phyloP scores from a whole-genome alignment of 2,797 vertebrate genomes.

The Ammospiza maritima region DNA sequence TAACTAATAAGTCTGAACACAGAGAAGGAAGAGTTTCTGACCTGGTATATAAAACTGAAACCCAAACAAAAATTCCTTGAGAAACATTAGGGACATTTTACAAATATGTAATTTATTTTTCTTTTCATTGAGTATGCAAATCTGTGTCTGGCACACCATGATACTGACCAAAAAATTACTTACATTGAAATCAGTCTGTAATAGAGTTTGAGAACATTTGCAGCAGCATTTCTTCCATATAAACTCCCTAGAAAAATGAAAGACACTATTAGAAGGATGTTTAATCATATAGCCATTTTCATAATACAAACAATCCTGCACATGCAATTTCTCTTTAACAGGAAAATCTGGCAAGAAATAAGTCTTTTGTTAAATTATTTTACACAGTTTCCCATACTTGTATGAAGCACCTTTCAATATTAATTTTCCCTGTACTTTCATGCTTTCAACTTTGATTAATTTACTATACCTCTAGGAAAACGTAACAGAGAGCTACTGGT shows the following conservation, averaged over 20 bases:
- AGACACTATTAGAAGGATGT: not conserved
- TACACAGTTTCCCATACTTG: not conserved
- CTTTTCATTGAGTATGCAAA: not conserved
- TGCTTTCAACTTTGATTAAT: not conserved
- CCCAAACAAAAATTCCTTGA: not conserved
- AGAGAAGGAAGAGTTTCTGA: not conserved
- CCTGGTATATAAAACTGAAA: not conserved
- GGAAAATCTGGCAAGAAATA: not conserved
- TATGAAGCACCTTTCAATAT: not conserved
- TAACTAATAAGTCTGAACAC: not conserved
- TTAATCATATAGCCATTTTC: not conserved
- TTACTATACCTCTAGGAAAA: not conserved
- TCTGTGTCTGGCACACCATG: not conserved
- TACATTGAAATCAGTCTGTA: conserved; percentile 26
- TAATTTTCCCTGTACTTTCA: not conserved
- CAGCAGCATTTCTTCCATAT: conserved; percentile 26
- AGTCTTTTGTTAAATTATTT: not conserved
- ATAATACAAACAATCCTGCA: not conserved
- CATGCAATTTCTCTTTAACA: not conserved
- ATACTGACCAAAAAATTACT: not conserved
- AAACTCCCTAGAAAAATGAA: not conserved
- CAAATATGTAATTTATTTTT: not conserved
- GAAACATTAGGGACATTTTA: not conserved
- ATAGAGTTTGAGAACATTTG: not conserved
- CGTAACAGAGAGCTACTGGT: not conserved